Evolutionary conservation across 2,888 invertebrate species (phyloP), one percentile per base, ranked within the genome.

Genomic region (Hyppa rectilinea): DNA sequence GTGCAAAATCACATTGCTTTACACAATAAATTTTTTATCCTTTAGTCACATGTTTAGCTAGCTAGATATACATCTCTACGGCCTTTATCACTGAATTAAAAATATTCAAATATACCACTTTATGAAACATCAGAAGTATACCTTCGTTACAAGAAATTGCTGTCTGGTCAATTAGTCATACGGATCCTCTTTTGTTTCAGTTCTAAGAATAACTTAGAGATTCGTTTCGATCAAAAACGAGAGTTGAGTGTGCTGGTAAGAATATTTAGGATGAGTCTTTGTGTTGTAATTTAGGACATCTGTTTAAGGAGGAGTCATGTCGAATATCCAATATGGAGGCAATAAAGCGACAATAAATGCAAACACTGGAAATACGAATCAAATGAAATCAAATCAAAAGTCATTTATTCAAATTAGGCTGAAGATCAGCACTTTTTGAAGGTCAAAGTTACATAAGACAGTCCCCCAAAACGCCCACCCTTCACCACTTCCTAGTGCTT

Each of bases 181-280:
- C 29, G 23, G 26, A 9, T 36, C 20, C 20, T n/a, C 59, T 75
- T 83, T 84, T 80, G 73, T 84, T 78, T 62, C 29, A 26, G 17
- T 84, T 80, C 75, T 34, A 47, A 45, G 69, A 80, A 84, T 40
- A 60, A 60, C 29, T n/a, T 6, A 23, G 7, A 36, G 14, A 47
- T 69, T 69, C 45, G 20, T n/a, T 23, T 12, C 31, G 38, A 34
- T 31, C 34, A 23, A 64, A 66, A 55, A 20, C 65, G 26, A 49
- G n/a, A 49, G 67, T 36, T 26, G 20, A 43, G 14, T 64, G 45
- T 12, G 6, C 38, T 53, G 29, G 34, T 4, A 36, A 34, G 49
- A 31, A 34, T 47, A 29, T 73, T 50, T n/a, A 43, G 14, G n/a
- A 47, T 47, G 45, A 38, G 36, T 62, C n/a, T 45, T 67, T 49